Conservation (phyloP, 2,113 vertebrate species). For the Podiceps cristatus region DNA sequence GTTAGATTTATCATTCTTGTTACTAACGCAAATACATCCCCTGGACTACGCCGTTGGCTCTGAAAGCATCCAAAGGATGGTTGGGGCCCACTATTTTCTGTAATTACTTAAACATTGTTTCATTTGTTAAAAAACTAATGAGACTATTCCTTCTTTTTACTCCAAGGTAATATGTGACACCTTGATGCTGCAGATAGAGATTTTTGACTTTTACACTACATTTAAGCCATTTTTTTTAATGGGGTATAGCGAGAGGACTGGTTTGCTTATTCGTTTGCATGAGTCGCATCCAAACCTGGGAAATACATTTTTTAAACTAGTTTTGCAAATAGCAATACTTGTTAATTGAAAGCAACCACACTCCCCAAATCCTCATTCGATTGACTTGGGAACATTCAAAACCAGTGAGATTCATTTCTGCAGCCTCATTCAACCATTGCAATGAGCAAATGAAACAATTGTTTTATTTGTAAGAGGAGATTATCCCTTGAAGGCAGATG, state of each 20-base stretch:
- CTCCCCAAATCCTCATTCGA: not conserved
- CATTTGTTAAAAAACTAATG: constrained; percentile 35
- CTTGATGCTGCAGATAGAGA: not conserved
- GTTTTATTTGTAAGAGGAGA: constrained; percentile 69
- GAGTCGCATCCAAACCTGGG: not conserved
- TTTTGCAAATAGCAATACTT: not conserved
- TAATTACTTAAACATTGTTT: constrained; percentile 52
- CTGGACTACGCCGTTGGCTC: not conserved
- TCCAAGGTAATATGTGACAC: not conserved
- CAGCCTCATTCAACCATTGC: constrained; percentile 47
- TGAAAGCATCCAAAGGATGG: not conserved
- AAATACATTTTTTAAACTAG: not conserved
- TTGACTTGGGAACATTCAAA: constrained; percentile 30
- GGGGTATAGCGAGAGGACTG: not conserved
- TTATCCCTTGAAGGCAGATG: constrained; percentile 66
- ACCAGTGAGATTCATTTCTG: constrained; percentile 33
- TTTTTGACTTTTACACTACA: not conserved
- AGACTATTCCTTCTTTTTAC: not conserved
- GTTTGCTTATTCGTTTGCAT: not conserved
- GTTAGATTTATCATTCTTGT: constrained; percentile 72
- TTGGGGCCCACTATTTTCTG: not conserved
- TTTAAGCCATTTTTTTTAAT: not conserved
- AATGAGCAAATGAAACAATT: constrained; percentile 58
- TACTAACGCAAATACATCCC: constrained; percentile 39
- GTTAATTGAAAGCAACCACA: not conserved